phyloP scores from a whole-genome alignment of 2,797 vertebrate genomes.

The Helostoma temminkii region DNA sequence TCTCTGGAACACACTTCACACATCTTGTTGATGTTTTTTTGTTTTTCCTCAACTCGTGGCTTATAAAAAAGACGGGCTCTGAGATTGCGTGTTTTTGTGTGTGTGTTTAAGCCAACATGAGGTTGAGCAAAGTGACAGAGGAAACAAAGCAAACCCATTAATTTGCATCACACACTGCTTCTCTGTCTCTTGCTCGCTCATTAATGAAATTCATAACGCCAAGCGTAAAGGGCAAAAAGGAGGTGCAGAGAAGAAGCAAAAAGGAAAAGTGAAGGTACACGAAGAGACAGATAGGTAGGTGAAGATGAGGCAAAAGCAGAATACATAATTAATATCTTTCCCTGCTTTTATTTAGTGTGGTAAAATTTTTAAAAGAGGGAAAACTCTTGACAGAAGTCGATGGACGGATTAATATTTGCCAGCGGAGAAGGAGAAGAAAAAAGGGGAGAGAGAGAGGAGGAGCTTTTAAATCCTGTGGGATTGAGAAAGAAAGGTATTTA shows the following conservation, averaged over 20 bases:
- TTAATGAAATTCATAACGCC: slow-evolving; percentile 53
- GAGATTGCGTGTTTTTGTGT: slow-evolving; percentile 30
- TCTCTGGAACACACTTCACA: slow-evolving; percentile 39
- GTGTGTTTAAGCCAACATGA: slow-evolving; percentile 49
- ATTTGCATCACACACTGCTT: slow-evolving; percentile 63
- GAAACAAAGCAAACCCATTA: slow-evolving; percentile 68
- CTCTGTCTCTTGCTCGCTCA: slow-evolving; percentile 34
- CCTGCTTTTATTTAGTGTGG: slow-evolving; percentile 31
- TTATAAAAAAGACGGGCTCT: slow-evolving; percentile 42
- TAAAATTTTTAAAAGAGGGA: slow-evolving; percentile 38
- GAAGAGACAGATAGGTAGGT: slow-evolving; percentile 50
- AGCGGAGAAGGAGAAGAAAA: slow-evolving; percentile 18
- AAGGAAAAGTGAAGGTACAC: slow-evolving; percentile 45
- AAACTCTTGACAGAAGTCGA: slow-evolving; percentile 40
- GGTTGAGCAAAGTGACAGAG: slow-evolving; percentile 66
- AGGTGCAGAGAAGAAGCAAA: slow-evolving; percentile 35
- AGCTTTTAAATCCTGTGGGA: slow-evolving; percentile 51
- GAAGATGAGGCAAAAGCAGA: slow-evolving; percentile 45
- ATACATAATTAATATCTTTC: slow-evolving; percentile 61
- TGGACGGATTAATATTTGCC: slow-evolving; percentile 54
- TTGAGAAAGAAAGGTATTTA: slow-evolving; percentile 58
- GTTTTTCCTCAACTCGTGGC: slow-evolving; percentile 36
- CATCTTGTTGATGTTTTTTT: slow-evolving; percentile 58
- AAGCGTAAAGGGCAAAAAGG: slow-evolving; percentile 6
- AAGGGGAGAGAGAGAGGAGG: slow-evolving; percentile 27